Evolutionary conservation across 2,113 vertebrate genomes (phyloP).

Genomic region (Odocoileus hemionus): DNA sequence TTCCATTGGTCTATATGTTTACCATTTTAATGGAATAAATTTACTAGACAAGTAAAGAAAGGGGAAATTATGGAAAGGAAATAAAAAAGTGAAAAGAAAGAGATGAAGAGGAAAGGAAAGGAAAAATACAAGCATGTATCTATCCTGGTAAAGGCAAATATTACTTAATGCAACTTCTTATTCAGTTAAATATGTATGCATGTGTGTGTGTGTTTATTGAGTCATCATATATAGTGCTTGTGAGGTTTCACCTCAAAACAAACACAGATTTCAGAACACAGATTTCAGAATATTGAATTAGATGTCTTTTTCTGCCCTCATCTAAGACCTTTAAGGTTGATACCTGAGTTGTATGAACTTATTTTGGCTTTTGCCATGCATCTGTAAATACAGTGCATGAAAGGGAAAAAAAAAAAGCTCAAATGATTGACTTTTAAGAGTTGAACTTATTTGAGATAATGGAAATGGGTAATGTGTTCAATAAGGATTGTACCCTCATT

Average conservation of each 20-base stretch:
- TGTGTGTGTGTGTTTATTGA: neutral
- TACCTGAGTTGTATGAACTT: neutral
- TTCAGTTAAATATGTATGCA: neutral
- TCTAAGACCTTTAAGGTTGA: neutral
- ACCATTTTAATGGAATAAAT: neutral
- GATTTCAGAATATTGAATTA: neutral
- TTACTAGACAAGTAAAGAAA: neutral
- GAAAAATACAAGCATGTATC: neutral
- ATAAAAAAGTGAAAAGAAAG: too few species aligned
- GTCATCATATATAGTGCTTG: neutral
- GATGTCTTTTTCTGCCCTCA: neutral
- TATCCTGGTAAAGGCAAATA: neutral
- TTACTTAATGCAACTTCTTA: neutral
- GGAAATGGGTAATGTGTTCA: neutral
- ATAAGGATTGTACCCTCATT: neutral
- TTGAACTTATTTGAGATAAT: neutral
- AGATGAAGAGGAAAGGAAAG: neutral
- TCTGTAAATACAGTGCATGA: neutral
- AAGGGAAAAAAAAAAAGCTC: neutral
- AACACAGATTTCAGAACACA: neutral
- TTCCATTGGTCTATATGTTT: neutral
- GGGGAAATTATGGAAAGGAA: neutral
- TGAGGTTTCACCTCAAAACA: neutral
- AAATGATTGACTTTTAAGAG: neutral
- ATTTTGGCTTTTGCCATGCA: neutral